These are phyloP conservation scores for Epinotia ramella DNA, from an alignment of 2,888 invertebrate species.

Conservation along the genomic window DNA sequence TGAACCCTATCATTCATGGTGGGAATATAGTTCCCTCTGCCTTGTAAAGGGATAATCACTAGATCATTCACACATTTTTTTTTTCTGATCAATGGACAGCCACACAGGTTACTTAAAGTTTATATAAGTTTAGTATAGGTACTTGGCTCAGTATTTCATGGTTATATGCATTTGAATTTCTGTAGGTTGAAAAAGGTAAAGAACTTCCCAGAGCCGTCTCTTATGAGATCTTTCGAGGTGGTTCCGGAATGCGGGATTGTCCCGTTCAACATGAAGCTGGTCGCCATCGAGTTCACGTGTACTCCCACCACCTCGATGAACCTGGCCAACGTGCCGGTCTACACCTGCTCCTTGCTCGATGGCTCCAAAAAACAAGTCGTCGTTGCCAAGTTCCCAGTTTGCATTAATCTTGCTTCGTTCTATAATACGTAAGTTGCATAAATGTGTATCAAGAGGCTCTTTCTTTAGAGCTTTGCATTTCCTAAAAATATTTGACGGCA, in stretches of 20 bases:
- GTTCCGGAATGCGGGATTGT: slow-evolving; percentile 69
- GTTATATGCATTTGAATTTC: neutral
- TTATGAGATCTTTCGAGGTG: slow-evolving; percentile 70
- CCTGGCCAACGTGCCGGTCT: slow-evolving; percentile 73
- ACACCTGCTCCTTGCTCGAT: slow-evolving; percentile 75
- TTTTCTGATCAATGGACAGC: too few species aligned
- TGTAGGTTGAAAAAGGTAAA: slow-evolving; percentile 76
- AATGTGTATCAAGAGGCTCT: too few species aligned
- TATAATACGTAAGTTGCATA: slow-evolving; percentile 74
- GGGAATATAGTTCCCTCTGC: too few species aligned
- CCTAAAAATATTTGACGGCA: too few species aligned
- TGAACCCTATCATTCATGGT: too few species aligned
- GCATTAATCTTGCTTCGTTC: slow-evolving; percentile 76
- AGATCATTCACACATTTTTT: too few species aligned
- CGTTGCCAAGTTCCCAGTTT: slow-evolving; percentile 79
- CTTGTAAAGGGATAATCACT: too few species aligned
- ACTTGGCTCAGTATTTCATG: neutral
- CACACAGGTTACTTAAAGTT: too few species aligned
- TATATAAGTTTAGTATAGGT: neutral
- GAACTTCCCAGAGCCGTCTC: slow-evolving; percentile 75
- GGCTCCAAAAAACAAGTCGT: slow-evolving; percentile 77
- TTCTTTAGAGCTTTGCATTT: too few species aligned
- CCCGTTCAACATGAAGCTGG: slow-evolving; percentile 63
- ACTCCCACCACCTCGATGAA: slow-evolving; percentile 77
- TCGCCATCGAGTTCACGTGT: slow-evolving; percentile 71